Base-by-base conservation (phyloP, 2,113 vertebrate species). In the Anoplopoma fimbria region DNA sequence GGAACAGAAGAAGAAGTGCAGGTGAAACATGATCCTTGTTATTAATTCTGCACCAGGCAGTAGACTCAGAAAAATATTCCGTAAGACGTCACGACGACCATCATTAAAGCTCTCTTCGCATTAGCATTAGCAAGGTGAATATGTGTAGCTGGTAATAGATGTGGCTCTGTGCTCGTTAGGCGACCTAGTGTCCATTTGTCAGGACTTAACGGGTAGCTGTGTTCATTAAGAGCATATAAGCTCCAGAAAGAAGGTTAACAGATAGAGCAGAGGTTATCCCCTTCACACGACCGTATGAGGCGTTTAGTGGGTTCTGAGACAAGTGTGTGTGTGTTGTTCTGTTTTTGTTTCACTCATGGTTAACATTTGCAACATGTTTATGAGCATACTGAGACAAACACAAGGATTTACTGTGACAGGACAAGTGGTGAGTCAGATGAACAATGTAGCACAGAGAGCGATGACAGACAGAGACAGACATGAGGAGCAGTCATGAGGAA, bases 141-240 rank as follows among this genome's bases (percentile, higher is more conserved):
- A 67, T 55, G 53, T 6, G 55, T 14, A 17, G 63, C 49, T 12
- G 15, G 42, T 79, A 61, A 80, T 36, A 69, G 29, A 83, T 83
- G 70, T 6, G 27, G 29, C 63, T 64, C 36, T 49, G 62, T 19
- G 34, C 77, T 84, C 40, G 33, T 89, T 86, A 82, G 42, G 51
- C 2, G 9, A 79, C 81, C 55, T 21, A 0, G 25, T 71, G 75
- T 75, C 68, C 79, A 87, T 89, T 88, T 85, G 71, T 88, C 78
- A 82, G 72, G 84, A 88, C 82, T 89, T 84, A 89, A 87, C 69
- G 3, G 80, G 76, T 64, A 53, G 34, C 49, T 34, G 69, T 88
- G 89, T 89, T 91, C 83, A 89, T 91, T 88, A 89, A 71, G 77
- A 85, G 65, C 25, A 58, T 75, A 88, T 84, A 69, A 81, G 75